Conservation (phyloP, 2,113 vertebrate genomes). For the Zootoca vivipara region DNA sequence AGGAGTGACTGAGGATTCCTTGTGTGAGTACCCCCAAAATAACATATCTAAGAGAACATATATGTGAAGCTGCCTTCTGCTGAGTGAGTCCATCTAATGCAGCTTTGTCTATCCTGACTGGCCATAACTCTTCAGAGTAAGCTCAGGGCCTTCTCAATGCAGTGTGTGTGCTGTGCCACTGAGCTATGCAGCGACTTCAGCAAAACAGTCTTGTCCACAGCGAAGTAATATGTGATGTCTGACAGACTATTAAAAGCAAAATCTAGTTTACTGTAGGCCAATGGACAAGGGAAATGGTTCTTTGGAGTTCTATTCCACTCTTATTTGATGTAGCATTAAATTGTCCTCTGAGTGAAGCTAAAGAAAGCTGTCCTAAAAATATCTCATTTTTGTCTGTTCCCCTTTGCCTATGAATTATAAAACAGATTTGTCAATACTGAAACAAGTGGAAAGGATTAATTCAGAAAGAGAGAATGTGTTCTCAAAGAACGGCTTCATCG, state of each 20-base stretch:
- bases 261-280: conserved; percentile 64
- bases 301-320: conserved; percentile 61
- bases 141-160: neutral
- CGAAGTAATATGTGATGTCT: conserved; percentile 65
- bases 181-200: conserved; percentile 37
- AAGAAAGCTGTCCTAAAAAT: conserved; percentile 59
- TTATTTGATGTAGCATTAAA: conserved; percentile 66
- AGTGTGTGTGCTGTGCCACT: neutral
- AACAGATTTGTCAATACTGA: conserved; percentile 72
- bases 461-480: conserved; percentile 57
- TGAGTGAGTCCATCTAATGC: neutral
- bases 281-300: conserved; percentile 47
- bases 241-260: conserved; percentile 69
- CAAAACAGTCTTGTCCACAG: conserved; percentile 56
- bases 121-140: neutral
- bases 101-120: neutral
- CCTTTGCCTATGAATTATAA: conserved; percentile 70
- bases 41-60: neutral
- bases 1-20: neutral
- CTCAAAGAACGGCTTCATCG: conserved; percentile 66
- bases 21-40: neutral
- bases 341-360: conserved; percentile 61
- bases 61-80: neutral
- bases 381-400: conserved; percentile 66
- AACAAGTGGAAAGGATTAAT: conserved; percentile 69